Evolutionary conservation across 2,888 invertebrate genomes (phyloP).

Genomic region (Timema cristinae): DNA sequence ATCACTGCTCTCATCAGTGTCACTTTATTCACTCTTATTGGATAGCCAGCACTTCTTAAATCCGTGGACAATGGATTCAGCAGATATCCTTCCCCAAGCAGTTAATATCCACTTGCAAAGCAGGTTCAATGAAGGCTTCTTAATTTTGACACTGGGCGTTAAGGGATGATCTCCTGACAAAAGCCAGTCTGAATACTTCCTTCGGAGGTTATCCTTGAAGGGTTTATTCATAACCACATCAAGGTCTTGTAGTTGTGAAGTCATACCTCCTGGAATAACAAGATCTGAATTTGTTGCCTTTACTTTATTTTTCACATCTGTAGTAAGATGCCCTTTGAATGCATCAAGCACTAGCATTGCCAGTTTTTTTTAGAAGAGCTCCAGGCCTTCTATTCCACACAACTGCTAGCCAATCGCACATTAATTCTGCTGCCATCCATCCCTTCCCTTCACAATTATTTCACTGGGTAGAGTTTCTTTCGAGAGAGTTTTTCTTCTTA

Average conservation of each 20-base stretch:
- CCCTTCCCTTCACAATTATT: slow-evolving; percentile 28
- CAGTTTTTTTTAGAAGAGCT: too few species aligned
- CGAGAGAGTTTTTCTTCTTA: slow-evolving; percentile 26
- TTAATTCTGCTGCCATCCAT: slow-evolving; percentile 30
- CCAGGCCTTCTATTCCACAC: slow-evolving; percentile 22
- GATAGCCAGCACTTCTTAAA: too few species aligned
- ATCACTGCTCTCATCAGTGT: too few species aligned
- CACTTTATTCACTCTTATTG: too few species aligned
- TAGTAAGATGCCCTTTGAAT: slow-evolving; percentile 26
- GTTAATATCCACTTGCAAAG: too few species aligned
- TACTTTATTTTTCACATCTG: slow-evolving; percentile 17
- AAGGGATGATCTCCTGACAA: too few species aligned
- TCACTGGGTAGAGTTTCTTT: slow-evolving; percentile 27
- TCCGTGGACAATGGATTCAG: too few species aligned
- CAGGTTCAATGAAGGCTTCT: too few species aligned
- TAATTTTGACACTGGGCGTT: too few species aligned
- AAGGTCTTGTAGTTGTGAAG: slow-evolving; percentile 24
- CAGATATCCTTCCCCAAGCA: too few species aligned
- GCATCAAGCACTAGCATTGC: slow-evolving; percentile 26
- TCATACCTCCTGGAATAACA: slow-evolving; percentile 28
- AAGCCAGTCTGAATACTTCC: too few species aligned
- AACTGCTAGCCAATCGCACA: slow-evolving; percentile 28
- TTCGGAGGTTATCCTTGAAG: slow-evolving; percentile 20
- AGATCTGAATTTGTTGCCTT: slow-evolving; percentile 21
- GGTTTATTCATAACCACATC: slow-evolving; percentile 27